Base-by-base conservation (phyloP, 2,113 vertebrate genomes). In the Sorex fumeus region DNA sequence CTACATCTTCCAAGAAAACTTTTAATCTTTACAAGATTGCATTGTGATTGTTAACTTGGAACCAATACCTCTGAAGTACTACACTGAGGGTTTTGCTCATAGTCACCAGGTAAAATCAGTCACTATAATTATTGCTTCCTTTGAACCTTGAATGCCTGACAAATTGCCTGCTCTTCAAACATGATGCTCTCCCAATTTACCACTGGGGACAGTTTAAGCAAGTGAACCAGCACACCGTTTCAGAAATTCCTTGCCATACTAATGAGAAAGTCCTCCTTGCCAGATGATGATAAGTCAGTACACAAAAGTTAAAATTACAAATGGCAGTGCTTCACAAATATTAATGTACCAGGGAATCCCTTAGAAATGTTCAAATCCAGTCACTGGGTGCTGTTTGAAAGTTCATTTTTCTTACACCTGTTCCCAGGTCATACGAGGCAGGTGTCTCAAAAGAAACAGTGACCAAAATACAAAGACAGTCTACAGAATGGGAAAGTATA, bases 11-110 rank as follows among this genome's bases (percentile, higher is more conserved):
- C 27, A 84, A 50, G 72, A 89, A 87, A 70, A 34, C 64, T 78
- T 87, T 53, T 70, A 13, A 89, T 70, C 84, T 83, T 95, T 27
- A 60, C 69, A 69, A 93, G 40, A 21, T 66, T 53, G 32, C 70
- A 77, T 81, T 53, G 23, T 82, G 11, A 90, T 53, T 60, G 66
- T 92, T 85, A 70, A 72, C 45, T 87, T 87, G 60, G 75, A 47
- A 60, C 34, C 74, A 43, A 64, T 45, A 47, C 64, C 43, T 66
- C 40, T 60, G 76, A 83, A 60, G 40, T 84, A 16, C 74, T 62
- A 23, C 21, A 15, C n/a, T 40, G 64, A 67, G 15, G 12, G 1
- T 32, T 64, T 88, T 70, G 28, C 19, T 66, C 40, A 47, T 87
- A 66, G 15, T 85, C 71, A 45, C 34, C 64, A 18, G 64, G 60